Evolutionary conservation across 2,113 vertebrate genomes (phyloP).

Genomic region (Cettia cetti): DNA sequence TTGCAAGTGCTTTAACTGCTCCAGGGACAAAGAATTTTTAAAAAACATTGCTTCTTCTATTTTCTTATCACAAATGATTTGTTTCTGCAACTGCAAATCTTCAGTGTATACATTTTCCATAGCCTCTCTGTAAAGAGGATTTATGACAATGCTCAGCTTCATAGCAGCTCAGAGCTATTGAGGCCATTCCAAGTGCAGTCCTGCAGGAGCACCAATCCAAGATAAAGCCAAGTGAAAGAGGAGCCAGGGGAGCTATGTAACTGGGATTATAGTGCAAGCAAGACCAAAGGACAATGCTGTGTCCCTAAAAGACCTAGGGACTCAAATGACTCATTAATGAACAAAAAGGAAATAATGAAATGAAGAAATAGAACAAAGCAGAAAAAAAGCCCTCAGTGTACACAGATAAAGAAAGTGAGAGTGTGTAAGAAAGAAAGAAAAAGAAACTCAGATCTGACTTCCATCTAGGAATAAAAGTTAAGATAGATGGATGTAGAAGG

Average conservation of each 20-base stretch:
- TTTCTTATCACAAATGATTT: neutral
- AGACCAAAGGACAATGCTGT: neutral
- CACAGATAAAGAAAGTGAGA: neutral
- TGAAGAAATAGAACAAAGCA: neutral
- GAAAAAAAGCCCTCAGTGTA: neutral
- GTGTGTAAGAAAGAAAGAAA: neutral
- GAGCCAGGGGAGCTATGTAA: neutral
- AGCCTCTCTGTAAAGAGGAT: neutral
- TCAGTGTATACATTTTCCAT: neutral
- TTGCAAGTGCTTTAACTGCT: neutral
- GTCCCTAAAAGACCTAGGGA: neutral
- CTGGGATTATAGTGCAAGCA: neutral
- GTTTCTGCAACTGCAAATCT: neutral
- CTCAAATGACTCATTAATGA: neutral
- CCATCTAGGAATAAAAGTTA: neutral
- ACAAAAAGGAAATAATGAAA: neutral
- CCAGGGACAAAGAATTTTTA: neutral
- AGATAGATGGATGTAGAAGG: neutral
- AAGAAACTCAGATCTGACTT: neutral
- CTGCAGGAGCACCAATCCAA: neutral
- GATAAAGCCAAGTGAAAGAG: neutral
- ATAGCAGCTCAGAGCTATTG: neutral
- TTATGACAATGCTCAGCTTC: neutral
- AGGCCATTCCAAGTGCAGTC: neutral
- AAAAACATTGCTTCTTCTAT: neutral